Percentiles rank a stretch among this genome's conserved stretches.
Evolutionary conservation across 2,888 invertebrate genomes (phyloP).

Genomic region (Sarcophaga rosellei): DNA sequence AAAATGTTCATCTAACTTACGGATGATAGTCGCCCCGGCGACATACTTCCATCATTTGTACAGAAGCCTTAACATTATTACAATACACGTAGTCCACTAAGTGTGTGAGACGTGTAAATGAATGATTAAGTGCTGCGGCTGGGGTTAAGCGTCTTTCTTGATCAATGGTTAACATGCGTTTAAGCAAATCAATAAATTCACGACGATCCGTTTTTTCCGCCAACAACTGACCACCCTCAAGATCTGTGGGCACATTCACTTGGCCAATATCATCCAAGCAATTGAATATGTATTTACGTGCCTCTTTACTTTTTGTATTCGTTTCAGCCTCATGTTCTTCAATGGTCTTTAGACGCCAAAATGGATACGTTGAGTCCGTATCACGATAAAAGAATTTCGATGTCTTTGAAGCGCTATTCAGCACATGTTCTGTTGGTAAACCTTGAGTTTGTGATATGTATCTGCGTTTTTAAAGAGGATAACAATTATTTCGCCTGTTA

Average conservation of each 20-base stretch:
- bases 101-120: constrained; percentile 96
- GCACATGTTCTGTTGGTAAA: constrained; percentile 98
- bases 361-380: constrained; percentile 94
- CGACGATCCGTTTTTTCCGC: constrained; percentile 98
- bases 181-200: constrained; percentile 98
- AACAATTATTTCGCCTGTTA: not conserved
- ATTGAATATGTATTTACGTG: constrained; percentile 99
- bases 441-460: constrained; percentile 99
- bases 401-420: constrained; percentile 98
- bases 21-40: constrained; percentile 82
- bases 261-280: constrained; percentile 99
- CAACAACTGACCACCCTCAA: constrained; percentile 97
- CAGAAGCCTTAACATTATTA: constrained; percentile 97
- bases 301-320: constrained; percentile 99
- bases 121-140: constrained; percentile 96
- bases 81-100: constrained; percentile 98
- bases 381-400: constrained; percentile 99
- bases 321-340: constrained; percentile 99
- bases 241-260: constrained; percentile 97
- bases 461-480: constrained; percentile 66
- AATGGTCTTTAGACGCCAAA: constrained; percentile 95
- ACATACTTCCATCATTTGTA: constrained; percentile 97
- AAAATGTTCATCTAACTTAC: constrained; percentile 72
- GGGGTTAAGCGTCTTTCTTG: constrained; percentile 98
- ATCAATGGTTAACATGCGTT: constrained; percentile 99